A percentile compares a stretch with the other conserved stretches of the same genome.
These are phyloP conservation scores for Thecophora atra DNA, from an alignment of 2,888 invertebrate species.

Conservation along the genomic window DNA sequence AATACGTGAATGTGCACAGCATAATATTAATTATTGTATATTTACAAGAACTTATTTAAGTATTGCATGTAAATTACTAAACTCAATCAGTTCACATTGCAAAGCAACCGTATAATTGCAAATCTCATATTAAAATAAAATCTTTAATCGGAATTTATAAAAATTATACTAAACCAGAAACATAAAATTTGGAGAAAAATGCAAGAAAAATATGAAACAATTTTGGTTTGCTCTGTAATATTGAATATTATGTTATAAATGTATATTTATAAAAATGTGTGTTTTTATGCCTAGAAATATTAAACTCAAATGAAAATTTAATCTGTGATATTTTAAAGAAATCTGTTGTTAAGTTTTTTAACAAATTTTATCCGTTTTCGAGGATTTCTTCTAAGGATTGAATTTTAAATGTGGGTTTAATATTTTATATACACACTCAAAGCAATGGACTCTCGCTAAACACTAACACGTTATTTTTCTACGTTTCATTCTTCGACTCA, in stretches of 20 bases:
- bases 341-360: too few relatives aligned
- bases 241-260: neutral
- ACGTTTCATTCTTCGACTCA: conserved; percentile 30
- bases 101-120: neutral
- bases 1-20: conserved; percentile 13
- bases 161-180: too few relatives aligned
- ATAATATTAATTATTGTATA: conserved; percentile 21
- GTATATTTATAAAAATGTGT: too few relatives aligned
- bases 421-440: neutral
- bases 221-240: conserved; percentile 6
- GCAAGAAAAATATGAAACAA: too few relatives aligned
- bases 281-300: neutral
- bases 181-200: too few relatives aligned
- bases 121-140: too few relatives aligned
- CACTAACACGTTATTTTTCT: conserved; percentile 43
- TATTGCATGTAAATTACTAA: conserved; percentile 13
- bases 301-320: neutral
- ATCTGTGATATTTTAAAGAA: too few relatives aligned
- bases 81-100: neutral
- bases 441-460: neutral
- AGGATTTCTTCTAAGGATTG: neutral
- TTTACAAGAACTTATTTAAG: too few relatives aligned
- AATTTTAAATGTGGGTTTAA: conserved; percentile 4
- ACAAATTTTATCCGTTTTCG: too few relatives aligned
- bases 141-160: too few relatives aligned